Percentiles rank a stretch among this genome's conserved stretches.
Conservation (phyloP, 2,888 invertebrate species). For the Drosophila flavopinicola region DNA sequence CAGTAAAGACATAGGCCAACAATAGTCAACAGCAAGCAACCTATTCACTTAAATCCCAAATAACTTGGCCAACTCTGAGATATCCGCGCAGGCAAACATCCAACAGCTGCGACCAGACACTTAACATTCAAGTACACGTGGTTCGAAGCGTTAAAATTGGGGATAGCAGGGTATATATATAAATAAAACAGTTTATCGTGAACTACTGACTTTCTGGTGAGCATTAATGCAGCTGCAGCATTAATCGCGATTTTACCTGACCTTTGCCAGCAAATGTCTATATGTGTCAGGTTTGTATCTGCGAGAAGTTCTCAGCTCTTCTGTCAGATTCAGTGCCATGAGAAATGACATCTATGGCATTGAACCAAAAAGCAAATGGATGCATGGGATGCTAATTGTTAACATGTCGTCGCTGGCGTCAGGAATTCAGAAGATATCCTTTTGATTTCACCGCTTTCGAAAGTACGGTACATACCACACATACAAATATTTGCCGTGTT, state of each 20-base stretch:
- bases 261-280: constrained; percentile 5
- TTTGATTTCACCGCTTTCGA: constrained; percentile 40
- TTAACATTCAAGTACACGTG: constrained; percentile 25
- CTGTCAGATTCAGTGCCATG: constrained; percentile 3
- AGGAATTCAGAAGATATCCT: constrained; percentile 30
- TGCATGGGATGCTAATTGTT: constrained; percentile 39
- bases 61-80: constrained; percentile 13
- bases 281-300: constrained; percentile 26
- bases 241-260: too few relatives aligned
- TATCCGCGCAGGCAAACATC: background rate
- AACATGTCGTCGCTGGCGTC: constrained; percentile 4
- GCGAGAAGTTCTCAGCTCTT: constrained; percentile 1
- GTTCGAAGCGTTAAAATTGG: constrained; percentile 22
- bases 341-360: background rate
- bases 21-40: background rate
- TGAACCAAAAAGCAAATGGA: constrained; percentile 3
- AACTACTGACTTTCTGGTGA: too few relatives aligned
- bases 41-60: background rate
- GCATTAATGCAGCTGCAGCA: too few relatives aligned
- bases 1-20: constrained; percentile 10
- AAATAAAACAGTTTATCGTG: too few relatives aligned
- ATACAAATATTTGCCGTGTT: constrained; percentile 73
- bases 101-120: constrained; percentile 16
- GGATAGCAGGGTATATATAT: too few relatives aligned
- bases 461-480: constrained; percentile 18